Evolutionary conservation across 2,113 vertebrate species (phyloP).

Genomic region (Cisticola juncidis): DNA sequence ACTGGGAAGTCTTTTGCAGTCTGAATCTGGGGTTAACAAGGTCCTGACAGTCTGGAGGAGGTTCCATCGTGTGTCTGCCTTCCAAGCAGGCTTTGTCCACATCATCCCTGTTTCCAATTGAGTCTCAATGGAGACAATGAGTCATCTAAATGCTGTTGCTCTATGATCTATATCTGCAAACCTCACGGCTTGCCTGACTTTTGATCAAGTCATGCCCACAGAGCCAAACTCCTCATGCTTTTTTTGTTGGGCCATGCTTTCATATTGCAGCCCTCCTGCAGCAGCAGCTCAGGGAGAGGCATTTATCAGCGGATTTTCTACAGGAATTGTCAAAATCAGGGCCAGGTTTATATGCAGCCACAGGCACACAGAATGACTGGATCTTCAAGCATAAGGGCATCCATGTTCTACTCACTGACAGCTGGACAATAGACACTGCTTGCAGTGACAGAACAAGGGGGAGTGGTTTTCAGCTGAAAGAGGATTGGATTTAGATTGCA

Average conservation of each 20-base stretch:
- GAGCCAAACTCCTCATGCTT: neutral
- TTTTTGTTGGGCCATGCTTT: neutral
- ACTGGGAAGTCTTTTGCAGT: neutral
- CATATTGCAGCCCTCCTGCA: neutral
- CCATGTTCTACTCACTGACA: neutral
- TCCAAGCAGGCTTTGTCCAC: neutral
- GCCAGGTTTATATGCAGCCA: neutral
- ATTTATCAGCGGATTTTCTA: neutral
- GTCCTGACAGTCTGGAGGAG: neutral
- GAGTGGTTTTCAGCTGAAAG: neutral
- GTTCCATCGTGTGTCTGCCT: neutral
- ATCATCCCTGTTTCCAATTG: accelerated
- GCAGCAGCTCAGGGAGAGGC: neutral
- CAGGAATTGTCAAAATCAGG: neutral
- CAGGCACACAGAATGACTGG: neutral
- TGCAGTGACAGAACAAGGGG: neutral
- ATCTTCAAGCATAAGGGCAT: neutral
- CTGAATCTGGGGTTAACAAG: neutral
- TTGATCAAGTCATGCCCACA: accelerated
- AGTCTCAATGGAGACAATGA: neutral
- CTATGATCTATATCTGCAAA: neutral
- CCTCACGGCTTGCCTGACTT: neutral
- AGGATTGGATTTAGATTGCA: neutral
- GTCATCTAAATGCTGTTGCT: neutral
- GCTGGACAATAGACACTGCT: neutral